A percentile compares a stretch with the other conserved stretches of the same genome.
These are phyloP conservation scores for Hirtodrosophila cameraria DNA, from an alignment of 2,888 invertebrate species.

Conservation along the genomic window DNA sequence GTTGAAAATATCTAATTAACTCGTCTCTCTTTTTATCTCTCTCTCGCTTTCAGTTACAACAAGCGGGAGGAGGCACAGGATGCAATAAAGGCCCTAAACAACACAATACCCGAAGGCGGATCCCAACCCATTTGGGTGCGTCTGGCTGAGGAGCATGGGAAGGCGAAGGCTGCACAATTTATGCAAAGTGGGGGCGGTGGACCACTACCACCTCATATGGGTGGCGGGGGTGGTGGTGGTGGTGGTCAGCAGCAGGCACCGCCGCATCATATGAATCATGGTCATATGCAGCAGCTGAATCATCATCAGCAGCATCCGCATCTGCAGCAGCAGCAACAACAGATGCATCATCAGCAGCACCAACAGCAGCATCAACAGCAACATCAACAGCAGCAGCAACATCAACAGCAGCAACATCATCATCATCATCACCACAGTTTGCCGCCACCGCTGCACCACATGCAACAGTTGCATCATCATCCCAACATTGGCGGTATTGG, in stretches of 20 bases:
- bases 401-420: conserved; percentile 29
- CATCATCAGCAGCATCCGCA: conserved; percentile 18
- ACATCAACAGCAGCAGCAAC: conserved; percentile 24
- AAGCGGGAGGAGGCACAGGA: conserved; percentile 95
- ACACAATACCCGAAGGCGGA: conserved; percentile 92
- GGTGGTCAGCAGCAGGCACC: conserved; percentile 34
- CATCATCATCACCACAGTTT: conserved; percentile 59
- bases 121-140: conserved; percentile 92
- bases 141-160: conserved; percentile 85
- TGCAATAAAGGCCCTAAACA: conserved; percentile 93
- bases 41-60: conserved; percentile 87
- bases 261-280: conserved; percentile 48
- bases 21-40: not conserved
- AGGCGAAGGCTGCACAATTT: conserved; percentile 83
- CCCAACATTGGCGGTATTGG: conserved; percentile 37
- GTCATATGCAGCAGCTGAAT: conserved; percentile 36
- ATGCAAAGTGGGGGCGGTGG: conserved; percentile 65
- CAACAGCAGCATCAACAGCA: conserved; percentile 25
- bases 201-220: conserved; percentile 54
- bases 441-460: conserved; percentile 62
- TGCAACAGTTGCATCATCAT: conserved; percentile 70
- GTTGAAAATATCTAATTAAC: too few species aligned
- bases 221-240: conserved; percentile 36
- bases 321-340: conserved; percentile 40
- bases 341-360: conserved; percentile 44